Evolutionary conservation across 2,797 vertebrate genomes (phyloP).

Genomic region (Aphelocoma californica): DNA sequence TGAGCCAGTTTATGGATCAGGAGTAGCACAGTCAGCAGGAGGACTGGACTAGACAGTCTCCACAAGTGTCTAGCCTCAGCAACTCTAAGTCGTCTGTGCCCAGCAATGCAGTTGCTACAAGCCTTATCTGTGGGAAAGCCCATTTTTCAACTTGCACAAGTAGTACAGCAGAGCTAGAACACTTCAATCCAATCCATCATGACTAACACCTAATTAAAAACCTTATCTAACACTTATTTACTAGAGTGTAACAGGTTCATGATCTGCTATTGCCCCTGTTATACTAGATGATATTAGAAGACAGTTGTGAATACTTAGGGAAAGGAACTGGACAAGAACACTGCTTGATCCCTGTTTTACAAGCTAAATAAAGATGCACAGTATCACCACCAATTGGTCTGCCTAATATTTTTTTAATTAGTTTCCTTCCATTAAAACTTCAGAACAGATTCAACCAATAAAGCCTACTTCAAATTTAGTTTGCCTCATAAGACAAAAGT

Average conservation of each 20-base stretch:
- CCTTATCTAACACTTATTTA: not conserved
- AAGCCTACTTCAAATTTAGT: not conserved
- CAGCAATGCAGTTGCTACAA: not conserved
- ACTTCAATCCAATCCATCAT: not conserved
- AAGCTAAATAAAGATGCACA: not conserved
- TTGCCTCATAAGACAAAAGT: not conserved
- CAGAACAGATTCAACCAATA: not conserved
- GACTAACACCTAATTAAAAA: not conserved
- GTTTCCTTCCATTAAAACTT: not conserved
- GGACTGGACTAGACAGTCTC: not conserved
- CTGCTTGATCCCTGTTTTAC: not conserved
- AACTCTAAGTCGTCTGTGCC: not conserved
- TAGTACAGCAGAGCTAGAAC: not conserved
- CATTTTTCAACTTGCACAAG: not conserved
- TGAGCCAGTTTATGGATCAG: not conserved
- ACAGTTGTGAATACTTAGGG: not conserved
- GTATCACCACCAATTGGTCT: not conserved
- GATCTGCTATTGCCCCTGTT: not conserved
- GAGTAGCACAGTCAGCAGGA: not conserved
- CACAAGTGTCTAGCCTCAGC: not conserved
- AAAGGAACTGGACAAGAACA: not conserved
- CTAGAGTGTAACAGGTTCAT: not conserved
- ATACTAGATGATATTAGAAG: not conserved
- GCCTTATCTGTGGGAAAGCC: not conserved
- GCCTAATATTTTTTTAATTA: not conserved